Conservation (phyloP, 2,888 invertebrate genomes). For the Brachyopa scutellaris region DNA sequence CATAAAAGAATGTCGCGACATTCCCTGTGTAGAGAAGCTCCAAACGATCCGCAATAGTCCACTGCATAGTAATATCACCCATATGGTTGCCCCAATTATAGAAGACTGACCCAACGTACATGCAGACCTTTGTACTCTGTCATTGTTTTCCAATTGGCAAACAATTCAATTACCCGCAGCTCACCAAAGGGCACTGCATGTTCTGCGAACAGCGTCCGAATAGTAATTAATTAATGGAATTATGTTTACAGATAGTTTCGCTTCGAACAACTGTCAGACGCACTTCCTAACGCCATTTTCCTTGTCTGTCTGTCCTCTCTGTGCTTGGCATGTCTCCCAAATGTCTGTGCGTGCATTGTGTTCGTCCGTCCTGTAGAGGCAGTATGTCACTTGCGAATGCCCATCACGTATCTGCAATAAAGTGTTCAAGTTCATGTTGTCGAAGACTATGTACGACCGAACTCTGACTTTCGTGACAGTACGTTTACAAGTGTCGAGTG, state of each 20-base stretch:
- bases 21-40: constrained; percentile 4
- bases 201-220: constrained; percentile 24
- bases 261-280: constrained; percentile 61
- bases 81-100: constrained; percentile 51
- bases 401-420: constrained; percentile 62
- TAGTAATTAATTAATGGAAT: constrained; percentile 68
- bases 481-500: no score
- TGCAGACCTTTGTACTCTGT: constrained; percentile 21
- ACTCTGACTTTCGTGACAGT: not conserved
- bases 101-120: constrained; percentile 10
- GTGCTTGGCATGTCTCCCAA: constrained; percentile 48
- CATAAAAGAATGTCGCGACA: constrained; percentile 43
- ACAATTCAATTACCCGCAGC: constrained; percentile 60
- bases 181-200: constrained; percentile 37
- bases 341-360: constrained; percentile 59
- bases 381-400: constrained; percentile 32
- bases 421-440: constrained; percentile 70
- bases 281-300: constrained; percentile 64
- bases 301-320: constrained; percentile 23
- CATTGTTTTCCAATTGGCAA: constrained; percentile 45
- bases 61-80: constrained; percentile 37
- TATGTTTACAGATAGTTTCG: constrained; percentile 43
- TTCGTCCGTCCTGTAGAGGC: not conserved
- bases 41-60: not conserved
- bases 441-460: not conserved